These are phyloP conservation scores for Probosciger aterrimus DNA, from an alignment of 2,113 vertebrate species.

Conservation along the genomic window DNA sequence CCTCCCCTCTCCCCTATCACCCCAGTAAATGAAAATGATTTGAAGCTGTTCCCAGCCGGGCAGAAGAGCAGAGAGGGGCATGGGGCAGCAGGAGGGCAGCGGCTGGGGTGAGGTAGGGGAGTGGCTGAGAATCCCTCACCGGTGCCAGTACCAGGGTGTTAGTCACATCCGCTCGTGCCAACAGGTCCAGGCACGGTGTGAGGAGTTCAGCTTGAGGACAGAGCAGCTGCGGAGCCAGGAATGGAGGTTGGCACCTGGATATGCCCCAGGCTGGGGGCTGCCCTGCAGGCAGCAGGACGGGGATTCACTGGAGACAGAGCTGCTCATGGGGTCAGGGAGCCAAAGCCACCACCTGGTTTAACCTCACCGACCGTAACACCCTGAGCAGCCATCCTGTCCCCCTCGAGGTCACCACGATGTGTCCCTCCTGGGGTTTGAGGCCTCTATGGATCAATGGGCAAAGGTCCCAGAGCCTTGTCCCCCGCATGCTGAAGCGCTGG, in stretches of 20 bases:
- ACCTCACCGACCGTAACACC: rapidly evolving
- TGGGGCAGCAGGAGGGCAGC: rapidly evolving
- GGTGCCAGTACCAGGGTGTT: rapidly evolving
- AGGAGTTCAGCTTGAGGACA: neutral
- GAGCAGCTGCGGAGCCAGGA: neutral
- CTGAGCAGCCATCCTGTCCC: rapidly evolving
- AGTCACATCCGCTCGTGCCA: neutral
- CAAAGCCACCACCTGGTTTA: neutral
- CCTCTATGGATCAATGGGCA: neutral
- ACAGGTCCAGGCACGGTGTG: neutral
- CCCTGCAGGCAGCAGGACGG: neutral
- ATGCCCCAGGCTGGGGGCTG: rapidly evolving
- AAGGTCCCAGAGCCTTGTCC: neutral
- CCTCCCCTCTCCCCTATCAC: neutral
- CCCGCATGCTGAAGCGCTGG: rapidly evolving
- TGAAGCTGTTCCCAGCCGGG: neutral
- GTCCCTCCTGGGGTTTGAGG: neutral
- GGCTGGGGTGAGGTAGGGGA: rapidly evolving
- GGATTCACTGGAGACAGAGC: rapidly evolving
- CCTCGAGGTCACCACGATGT: neutral
- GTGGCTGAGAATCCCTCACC: neutral
- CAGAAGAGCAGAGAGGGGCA: rapidly evolving
- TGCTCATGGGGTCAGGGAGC: rapidly evolving
- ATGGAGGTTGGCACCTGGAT: rapidly evolving
- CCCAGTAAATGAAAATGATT: neutral